Conservation (phyloP, 1,140 invertebrate genomes). For the Drosophila funebris region DNA sequence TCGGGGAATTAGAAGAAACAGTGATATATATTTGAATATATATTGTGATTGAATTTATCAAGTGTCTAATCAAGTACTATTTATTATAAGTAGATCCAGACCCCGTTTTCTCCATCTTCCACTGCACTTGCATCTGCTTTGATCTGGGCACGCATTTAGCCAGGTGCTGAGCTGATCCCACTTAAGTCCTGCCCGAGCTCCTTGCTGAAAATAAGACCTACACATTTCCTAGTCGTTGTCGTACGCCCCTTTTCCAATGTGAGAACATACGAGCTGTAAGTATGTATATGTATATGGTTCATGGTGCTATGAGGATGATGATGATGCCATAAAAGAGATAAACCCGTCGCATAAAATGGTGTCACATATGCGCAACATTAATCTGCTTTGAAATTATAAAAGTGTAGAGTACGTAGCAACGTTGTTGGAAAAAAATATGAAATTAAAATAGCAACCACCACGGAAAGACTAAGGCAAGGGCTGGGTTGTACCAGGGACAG, state of each 20-base stretch:
- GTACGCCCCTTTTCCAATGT: background rate
- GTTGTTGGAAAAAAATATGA: constrained; percentile 51
- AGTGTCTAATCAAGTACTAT: background rate
- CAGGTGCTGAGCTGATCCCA: constrained; percentile 55
- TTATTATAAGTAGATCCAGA: background rate
- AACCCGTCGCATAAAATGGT: constrained; percentile 81
- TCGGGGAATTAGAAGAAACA: too few species aligned
- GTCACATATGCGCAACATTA: constrained; percentile 83
- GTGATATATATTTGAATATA: too few species aligned
- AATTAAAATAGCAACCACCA: constrained; percentile 80
- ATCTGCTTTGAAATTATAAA: constrained; percentile 82
- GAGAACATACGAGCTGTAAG: background rate
- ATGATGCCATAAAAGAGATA: constrained; percentile 80
- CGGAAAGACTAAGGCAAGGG: constrained; percentile 22
- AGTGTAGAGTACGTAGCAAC: constrained; percentile 55
- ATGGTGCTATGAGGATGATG: constrained; percentile 29
- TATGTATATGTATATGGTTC: background rate
- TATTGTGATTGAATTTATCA: too few species aligned
- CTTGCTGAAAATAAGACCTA: constrained; percentile 4
- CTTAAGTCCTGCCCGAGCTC: constrained; percentile 54
- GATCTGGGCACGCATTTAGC: constrained; percentile 51
- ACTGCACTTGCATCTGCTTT: constrained; percentile 51
- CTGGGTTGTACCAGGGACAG: background rate
- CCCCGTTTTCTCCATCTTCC: background rate
- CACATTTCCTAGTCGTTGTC: background rate